Evolutionary conservation across 2,888 invertebrate genomes (phyloP).

Genomic region (Caenorhabditis sinica): DNA sequence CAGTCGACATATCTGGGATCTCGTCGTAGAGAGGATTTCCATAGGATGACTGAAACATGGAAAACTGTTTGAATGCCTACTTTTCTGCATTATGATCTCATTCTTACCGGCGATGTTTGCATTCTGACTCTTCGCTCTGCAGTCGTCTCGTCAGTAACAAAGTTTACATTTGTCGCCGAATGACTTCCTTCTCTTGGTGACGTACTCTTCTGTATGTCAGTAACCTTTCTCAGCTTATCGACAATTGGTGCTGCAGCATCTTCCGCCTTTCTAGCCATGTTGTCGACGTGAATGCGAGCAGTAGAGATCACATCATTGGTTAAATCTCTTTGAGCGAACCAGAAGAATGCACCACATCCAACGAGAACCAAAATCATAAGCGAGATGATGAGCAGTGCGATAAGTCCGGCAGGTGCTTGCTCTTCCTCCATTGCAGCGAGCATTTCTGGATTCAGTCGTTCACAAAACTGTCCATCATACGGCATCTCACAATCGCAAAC

Average conservation of each 20-base stretch:
- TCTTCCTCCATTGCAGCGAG: slow-evolving; percentile 44
- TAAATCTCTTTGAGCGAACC: slow-evolving; percentile 48
- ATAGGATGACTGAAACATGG: slow-evolving; percentile 53
- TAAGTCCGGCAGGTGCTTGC: slow-evolving; percentile 2
- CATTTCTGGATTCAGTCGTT: slow-evolving; percentile 59
- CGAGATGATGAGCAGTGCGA: slow-evolving; percentile 45
- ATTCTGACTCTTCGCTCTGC: slow-evolving; percentile 38
- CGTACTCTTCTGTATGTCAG: slow-evolving; percentile 20
- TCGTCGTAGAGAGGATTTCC: slow-evolving; percentile 64
- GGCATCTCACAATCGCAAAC: slow-evolving; percentile 59
- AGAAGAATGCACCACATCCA: slow-evolving; percentile 37
- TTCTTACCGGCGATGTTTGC: slow-evolving; percentile 57
- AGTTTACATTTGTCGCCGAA: slow-evolving; percentile 62
- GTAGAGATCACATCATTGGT: slow-evolving; percentile 41
- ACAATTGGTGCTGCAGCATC: slow-evolving; percentile 58
- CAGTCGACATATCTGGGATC: slow-evolving; percentile 28
- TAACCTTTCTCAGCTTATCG: slow-evolving; percentile 44
- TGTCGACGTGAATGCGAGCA: slow-evolving; percentile 54
- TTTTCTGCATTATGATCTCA: not conserved
- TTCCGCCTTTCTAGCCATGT: slow-evolving; percentile 58
- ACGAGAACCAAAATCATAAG: slow-evolving; percentile 39
- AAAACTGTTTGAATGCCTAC: not conserved
- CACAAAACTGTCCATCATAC: slow-evolving; percentile 60
- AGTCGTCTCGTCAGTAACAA: slow-evolving; percentile 57
- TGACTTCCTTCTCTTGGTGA: slow-evolving; percentile 49